These are phyloP conservation scores for Fabriciana adippe DNA, from an alignment of 2,888 invertebrate genomes.

Conservation along the genomic window DNA sequence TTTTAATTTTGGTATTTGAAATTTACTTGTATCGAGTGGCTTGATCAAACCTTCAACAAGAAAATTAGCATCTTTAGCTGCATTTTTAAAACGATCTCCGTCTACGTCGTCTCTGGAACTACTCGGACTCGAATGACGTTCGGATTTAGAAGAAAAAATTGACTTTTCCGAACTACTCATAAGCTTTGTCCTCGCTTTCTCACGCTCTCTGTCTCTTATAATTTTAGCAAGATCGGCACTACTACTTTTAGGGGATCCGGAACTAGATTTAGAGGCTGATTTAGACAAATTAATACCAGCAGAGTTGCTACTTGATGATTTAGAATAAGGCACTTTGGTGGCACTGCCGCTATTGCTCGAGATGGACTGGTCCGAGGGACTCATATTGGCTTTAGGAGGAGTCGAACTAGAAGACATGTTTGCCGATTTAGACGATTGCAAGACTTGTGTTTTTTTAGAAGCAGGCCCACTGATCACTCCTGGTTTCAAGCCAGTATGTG, in stretches of 20 bases:
- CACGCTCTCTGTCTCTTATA: constrained; percentile 83
- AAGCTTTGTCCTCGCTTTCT: constrained; percentile 82
- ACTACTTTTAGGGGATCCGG: constrained; percentile 84
- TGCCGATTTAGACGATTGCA: constrained; percentile 78
- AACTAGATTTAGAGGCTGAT: constrained; percentile 75
- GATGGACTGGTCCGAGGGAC: constrained; percentile 65
- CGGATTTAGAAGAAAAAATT: constrained; percentile 84
- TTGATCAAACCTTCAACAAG: constrained; percentile 89
- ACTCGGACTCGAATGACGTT: constrained; percentile 86
- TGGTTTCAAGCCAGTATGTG: constrained; percentile 91
- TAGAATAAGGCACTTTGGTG: constrained; percentile 77
- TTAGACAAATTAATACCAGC: constrained; percentile 75
- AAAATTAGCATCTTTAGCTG: constrained; percentile 84
- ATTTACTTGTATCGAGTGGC: constrained; percentile 89
- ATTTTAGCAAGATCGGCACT: constrained; percentile 81
- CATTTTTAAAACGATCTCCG: constrained; percentile 83
- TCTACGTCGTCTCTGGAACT: constrained; percentile 85
- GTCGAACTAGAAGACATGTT: constrained; percentile 63
- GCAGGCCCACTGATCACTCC: constrained; percentile 94
- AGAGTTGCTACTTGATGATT: constrained; percentile 67
- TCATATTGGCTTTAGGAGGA: constrained; percentile 71
- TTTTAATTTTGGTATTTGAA: constrained; percentile 92
- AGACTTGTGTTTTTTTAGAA: constrained; percentile 88
- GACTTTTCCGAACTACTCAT: constrained; percentile 84
- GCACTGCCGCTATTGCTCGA: constrained; percentile 55